phyloP scores from a whole-genome alignment of 2,113 vertebrate species.

The Entelurus aequoreus region DNA sequence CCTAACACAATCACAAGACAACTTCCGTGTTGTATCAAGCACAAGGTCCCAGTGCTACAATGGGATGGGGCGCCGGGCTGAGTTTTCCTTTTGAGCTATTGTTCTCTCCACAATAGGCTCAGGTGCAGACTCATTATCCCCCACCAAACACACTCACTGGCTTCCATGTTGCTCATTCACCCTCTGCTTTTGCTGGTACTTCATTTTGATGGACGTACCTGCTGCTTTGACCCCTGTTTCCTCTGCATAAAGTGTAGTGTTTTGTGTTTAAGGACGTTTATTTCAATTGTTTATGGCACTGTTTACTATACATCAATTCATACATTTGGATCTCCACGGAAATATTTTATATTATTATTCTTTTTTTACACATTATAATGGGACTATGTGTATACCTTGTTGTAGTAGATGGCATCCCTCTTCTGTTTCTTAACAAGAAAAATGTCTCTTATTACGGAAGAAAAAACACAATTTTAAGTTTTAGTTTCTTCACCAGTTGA shows the following conservation, averaged over 20 bases:
- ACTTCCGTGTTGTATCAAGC: neutral
- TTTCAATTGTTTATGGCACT: no score
- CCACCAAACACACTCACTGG: neutral
- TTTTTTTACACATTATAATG: no score
- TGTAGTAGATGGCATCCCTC: no score
- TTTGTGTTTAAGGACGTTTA: no score
- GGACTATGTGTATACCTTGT: no score
- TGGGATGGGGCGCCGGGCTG: neutral
- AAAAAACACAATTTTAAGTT: no score
- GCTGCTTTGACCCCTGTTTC: constrained; percentile 3
- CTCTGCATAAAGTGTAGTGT: neutral
- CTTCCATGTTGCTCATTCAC: constrained; percentile 7
- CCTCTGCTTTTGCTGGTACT: constrained; percentile 16
- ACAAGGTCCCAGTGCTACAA: neutral
- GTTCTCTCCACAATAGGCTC: constrained; percentile 26
- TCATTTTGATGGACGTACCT: neutral
- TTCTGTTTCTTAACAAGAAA: no score
- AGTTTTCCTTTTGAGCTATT: constrained; percentile 14
- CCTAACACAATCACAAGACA: neutral
- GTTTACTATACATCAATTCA: no score
- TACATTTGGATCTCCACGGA: no score
- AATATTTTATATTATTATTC: no score
- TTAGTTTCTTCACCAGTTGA: no score
- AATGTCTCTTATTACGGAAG: no score
- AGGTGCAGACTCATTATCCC: constrained; percentile 15